A percentile compares a stretch with the other conserved stretches of the same genome.
phyloP scores from a whole-genome alignment of 2,797 vertebrate genomes.

The Platyrinchus mystaceus region DNA sequence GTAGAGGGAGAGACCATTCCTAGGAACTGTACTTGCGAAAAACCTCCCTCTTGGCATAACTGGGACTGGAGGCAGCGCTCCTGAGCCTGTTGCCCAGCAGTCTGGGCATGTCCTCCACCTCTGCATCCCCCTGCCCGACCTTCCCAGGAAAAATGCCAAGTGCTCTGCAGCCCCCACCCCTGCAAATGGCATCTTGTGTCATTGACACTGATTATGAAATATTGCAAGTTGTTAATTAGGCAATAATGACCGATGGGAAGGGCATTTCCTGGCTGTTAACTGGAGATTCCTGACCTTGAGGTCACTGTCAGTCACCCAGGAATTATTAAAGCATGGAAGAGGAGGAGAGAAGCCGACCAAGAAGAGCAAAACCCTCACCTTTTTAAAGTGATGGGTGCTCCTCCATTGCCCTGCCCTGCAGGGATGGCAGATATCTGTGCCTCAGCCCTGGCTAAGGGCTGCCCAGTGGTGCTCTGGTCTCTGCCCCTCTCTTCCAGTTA shows the following conservation, averaged over 20 bases:
- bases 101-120: neutral
- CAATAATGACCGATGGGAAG: constrained; percentile 38
- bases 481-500: neutral
- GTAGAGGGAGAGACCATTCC: neutral
- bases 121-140: neutral
- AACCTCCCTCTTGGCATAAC: neutral
- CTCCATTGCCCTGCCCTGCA: neutral
- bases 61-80: neutral
- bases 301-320: constrained; percentile 21
- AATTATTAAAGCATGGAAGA: neutral
- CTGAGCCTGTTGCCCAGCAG: neutral
- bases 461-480: neutral
- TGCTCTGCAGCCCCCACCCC: neutral
- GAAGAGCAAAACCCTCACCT: neutral
- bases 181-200: neutral
- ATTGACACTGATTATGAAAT: neutral
- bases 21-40: neutral
- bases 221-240: constrained; percentile 33
- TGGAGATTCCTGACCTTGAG: constrained; percentile 8
- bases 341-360: neutral
- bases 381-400: fast-evolving
- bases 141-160: constrained; percentile 10
- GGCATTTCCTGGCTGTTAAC: constrained; percentile 52
- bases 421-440: neutral
- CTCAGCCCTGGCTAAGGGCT: neutral